Conservation (phyloP, 1,140 invertebrate species). For the Trinorchestia longiramus region DNA sequence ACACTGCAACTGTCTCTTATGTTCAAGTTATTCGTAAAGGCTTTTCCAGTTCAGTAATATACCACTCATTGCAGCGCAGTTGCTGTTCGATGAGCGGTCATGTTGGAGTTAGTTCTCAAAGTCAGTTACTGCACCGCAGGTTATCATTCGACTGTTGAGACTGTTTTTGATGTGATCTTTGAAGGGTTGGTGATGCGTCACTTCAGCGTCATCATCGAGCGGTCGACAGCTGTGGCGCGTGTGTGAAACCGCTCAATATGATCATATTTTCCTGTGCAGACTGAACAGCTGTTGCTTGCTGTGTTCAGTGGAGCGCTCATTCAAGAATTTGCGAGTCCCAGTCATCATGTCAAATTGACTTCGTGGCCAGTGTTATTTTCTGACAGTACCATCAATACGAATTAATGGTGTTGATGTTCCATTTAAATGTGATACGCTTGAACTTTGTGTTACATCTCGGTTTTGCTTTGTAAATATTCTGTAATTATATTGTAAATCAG, state of each 20-base stretch:
- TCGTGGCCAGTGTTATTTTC: neutral
- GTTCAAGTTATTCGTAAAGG: neutral
- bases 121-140: neutral
- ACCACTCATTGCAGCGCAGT: neutral
- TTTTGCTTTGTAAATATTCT: neutral
- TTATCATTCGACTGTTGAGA: neutral
- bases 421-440: neutral
- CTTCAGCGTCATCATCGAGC: neutral
- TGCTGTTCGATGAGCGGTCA: neutral
- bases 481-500: neutral
- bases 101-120: neutral
- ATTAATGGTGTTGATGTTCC: neutral
- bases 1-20: neutral
- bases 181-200: neutral
- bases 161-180: neutral
- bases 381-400: neutral
- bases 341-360: neutral
- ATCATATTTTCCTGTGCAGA: neutral
- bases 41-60: neutral
- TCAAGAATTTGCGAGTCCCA: neutral
- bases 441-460: neutral
- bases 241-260: constrained; percentile 16
- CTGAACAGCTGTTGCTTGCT: constrained; percentile 16
- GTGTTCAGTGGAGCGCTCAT: neutral
- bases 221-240: neutral